Evolutionary conservation across 2,888 invertebrate species (phyloP), one percentile per base, ranked within the genome.

Genomic region (Sipha maydis): DNA sequence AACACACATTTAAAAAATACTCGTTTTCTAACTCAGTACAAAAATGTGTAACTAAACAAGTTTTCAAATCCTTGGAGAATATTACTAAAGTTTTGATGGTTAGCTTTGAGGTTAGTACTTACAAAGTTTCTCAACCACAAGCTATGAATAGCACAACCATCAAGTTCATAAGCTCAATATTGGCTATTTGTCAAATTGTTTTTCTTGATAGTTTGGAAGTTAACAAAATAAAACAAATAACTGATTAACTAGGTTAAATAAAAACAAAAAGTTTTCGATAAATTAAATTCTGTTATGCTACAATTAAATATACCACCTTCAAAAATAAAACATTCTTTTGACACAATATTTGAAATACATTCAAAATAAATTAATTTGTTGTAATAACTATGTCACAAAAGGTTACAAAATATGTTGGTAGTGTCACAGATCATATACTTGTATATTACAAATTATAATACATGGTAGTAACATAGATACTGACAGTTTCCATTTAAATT

Each of bases 71-170:
- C 67, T 77, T 41, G 48, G 85, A 77, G 85, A 67, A 85, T 85
- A 86, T 86, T 79, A 86, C 78, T 71, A 86, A 78, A 86, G 79
- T 86, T 86, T 86, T 79, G 54, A 79, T 86, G 85, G 85, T 86
- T 86, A 28, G 78, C 54, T 71, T 73, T 54, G 71, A 79, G 85
- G 79, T 86, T 78, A 78, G 69, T 85, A 69, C 85, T 85, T 86
- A 73, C 34, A 71, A 86, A 86, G 71, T 86, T 79, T 86, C n/a
- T 54, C 48, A 17, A 86, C 79, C 79, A 14, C 79, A 48, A 79
- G 78, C 85, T 71, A 85, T 85, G 69, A 88, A 79, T 83, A 77
- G 67, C 77, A 48, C 41, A 67, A 69, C 85, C 67, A 48, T 76
- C 77, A 67, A 85, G 77, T 85, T 85, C 77, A 77, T 85, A 77